Conservation (phyloP, 1,140 invertebrate species). For the Bombus confusus region DNA sequence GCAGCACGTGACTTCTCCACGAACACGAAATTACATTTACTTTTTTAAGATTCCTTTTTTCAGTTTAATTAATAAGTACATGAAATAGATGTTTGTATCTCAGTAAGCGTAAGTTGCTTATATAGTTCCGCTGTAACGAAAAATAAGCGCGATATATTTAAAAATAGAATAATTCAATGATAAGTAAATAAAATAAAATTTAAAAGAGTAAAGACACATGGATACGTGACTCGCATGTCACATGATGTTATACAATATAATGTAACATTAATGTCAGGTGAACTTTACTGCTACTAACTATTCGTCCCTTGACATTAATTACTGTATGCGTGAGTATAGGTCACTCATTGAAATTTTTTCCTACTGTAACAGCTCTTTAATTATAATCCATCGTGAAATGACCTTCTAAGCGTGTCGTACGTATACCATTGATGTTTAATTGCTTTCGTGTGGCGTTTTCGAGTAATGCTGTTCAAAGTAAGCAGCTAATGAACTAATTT, state of each 20-base stretch:
- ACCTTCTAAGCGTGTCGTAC: not conserved
- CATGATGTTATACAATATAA: too few relatives aligned
- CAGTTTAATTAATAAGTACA: too few relatives aligned
- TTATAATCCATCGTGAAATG: not conserved
- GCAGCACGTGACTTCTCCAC: not conserved
- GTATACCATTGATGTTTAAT: not conserved
- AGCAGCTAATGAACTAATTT: not conserved
- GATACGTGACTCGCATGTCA: too few relatives aligned
- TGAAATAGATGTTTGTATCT: too few relatives aligned
- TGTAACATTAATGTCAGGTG: not conserved
- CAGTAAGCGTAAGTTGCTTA: too few relatives aligned
- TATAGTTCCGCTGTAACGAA: too few relatives aligned
- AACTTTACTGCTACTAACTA: not conserved
- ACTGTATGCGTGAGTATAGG: not conserved
- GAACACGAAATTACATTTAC: too few relatives aligned
- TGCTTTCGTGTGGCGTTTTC: not conserved
- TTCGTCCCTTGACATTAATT: not conserved
- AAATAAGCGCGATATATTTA: too few relatives aligned
- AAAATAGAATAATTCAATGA: too few relatives aligned
- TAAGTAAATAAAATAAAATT: not conserved
- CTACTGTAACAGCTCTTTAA: not conserved
- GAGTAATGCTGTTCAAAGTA: not conserved
- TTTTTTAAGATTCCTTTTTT: too few relatives aligned
- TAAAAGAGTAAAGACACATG: too few relatives aligned
- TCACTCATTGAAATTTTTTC: not conserved